Evolutionary conservation across 1,140 invertebrate genomes (phyloP), one percentile per base, ranked within the genome.

Genomic region (Tetragnatha versicolor): DNA sequence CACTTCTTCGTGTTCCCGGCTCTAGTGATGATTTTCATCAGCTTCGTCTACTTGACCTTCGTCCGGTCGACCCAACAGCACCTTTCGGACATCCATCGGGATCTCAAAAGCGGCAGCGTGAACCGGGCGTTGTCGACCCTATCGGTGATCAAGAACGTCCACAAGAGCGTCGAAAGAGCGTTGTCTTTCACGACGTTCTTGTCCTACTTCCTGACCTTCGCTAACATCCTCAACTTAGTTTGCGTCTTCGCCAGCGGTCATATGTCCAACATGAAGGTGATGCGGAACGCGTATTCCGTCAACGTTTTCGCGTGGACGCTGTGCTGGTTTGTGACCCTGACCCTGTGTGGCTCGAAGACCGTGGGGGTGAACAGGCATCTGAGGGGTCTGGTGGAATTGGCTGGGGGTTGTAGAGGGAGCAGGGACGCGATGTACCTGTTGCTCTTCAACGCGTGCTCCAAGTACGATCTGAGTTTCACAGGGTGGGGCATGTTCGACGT

Each of bases 1-100:
- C 22, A 66, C 14, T 66, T 47, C 25, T 66, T 66, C n/a, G 37
- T 47, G 37, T 66, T 66, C n/a, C 63, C 63, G 4, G 63, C 22
- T 47, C 17, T 66, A 5, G 27, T 27, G 25, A 66, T 66, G 63
- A 66, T 42, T 20, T 29, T 66, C n/a, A 37, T 66, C 1, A 47
- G 63, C 29, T 66, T 66, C 29, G 29, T 66, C 5, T 66, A 66
- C 25, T 14, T 66, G 29, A 27, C 63, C 4, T 66, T 29, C 39
- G 42, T 66, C 2, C 22, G n/a, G n/a, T 14, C 63, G 1, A 14
- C 47, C 25, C 5, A 22, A 17, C 7, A 7, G 29, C 37, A 66
- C n/a, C 20, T 66, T 45, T 20, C 17, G 0, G 17, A 2, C n/a
- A 3, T 47, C 14, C 3, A 47, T 5, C 12, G 22, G n/a, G n/a